These are phyloP conservation scores for Enoplosus armatus DNA, from an alignment of 2,797 vertebrate genomes.

Conservation along the genomic window DNA sequence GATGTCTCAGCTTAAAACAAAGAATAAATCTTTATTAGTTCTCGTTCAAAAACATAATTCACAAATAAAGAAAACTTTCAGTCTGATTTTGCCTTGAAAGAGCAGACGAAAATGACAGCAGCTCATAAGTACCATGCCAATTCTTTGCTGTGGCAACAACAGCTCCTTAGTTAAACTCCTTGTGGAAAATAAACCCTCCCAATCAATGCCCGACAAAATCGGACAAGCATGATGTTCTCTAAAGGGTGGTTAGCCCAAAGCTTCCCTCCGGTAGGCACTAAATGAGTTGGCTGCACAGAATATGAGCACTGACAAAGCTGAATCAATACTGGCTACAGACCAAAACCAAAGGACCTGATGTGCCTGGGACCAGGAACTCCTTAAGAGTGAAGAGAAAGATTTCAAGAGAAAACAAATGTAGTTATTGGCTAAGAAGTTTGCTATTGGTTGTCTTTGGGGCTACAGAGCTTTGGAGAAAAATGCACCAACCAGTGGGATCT, in stretches of 20 bases:
- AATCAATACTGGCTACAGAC: conserved; percentile 44
- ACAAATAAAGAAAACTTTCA: too few species aligned
- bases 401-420: conserved; percentile 3
- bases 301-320: conserved; percentile 24
- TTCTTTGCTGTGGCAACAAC: background rate
- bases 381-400: conserved; percentile 17
- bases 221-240: conserved; percentile 13
- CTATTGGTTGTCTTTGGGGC: conserved; percentile 14
- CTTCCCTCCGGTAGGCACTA: conserved; percentile 21
- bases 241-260: conserved; percentile 5
- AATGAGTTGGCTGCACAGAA: conserved; percentile 37
- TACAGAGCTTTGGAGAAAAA: background rate
- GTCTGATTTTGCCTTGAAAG: background rate
- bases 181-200: conserved; percentile 9
- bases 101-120: background rate
- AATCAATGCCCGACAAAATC: conserved; percentile 33
- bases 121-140: background rate
- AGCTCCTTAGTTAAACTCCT: conserved; percentile 3
- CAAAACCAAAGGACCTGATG: conserved; percentile 25
- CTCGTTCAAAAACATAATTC: too few species aligned
- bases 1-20: background rate
- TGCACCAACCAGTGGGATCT: background rate
- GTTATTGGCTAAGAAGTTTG: background rate
- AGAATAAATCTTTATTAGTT: background rate
- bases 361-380: conserved; percentile 23